These are phyloP conservation scores for Parnassius orleans DNA, from an alignment of 2,888 invertebrate genomes.

Conservation along the genomic window DNA sequence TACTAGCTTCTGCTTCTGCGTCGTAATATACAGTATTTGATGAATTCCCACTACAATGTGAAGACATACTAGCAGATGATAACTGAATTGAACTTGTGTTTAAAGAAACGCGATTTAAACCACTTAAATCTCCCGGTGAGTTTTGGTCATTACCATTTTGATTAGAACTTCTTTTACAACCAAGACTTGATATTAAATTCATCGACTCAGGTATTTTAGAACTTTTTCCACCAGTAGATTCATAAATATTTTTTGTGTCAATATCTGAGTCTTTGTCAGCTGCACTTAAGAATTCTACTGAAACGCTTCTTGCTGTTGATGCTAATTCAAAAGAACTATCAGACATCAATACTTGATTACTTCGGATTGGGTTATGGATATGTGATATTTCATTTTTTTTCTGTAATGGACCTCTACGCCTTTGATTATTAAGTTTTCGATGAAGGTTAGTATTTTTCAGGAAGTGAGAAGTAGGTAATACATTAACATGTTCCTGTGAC, in stretches of 20 bases:
- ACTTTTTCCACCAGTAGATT: conserved; percentile 83
- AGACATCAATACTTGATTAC: conserved; percentile 53
- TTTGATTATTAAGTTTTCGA: conserved; percentile 86
- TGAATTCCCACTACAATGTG: conserved; percentile 72
- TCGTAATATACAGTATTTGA: conserved; percentile 75
- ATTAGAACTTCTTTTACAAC: conserved; percentile 67
- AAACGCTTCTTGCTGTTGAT: conserved; percentile 82
- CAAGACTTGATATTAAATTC: conserved; percentile 70
- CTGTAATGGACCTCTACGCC: conserved; percentile 82
- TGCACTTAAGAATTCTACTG: conserved; percentile 84
- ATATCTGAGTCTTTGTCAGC: conserved; percentile 84
- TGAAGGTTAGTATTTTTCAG: conserved; percentile 75
- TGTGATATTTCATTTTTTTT: conserved; percentile 86
- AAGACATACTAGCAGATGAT: conserved; percentile 74
- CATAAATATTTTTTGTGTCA: conserved; percentile 87
- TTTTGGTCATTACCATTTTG: conserved; percentile 48
- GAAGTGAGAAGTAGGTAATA: conserved; percentile 67
- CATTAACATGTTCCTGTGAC: conserved; percentile 75
- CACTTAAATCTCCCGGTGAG: conserved; percentile 50
- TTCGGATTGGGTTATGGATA: conserved; percentile 86
- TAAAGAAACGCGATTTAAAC: conserved; percentile 37
- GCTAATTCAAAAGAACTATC: conserved; percentile 76
- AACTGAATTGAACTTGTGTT: conserved; percentile 54
- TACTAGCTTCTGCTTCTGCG: conserved; percentile 66
- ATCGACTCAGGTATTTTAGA: conserved; percentile 80